phyloP scores from a whole-genome alignment of 2,888 invertebrate genomes.

The Cantharis rustica region DNA sequence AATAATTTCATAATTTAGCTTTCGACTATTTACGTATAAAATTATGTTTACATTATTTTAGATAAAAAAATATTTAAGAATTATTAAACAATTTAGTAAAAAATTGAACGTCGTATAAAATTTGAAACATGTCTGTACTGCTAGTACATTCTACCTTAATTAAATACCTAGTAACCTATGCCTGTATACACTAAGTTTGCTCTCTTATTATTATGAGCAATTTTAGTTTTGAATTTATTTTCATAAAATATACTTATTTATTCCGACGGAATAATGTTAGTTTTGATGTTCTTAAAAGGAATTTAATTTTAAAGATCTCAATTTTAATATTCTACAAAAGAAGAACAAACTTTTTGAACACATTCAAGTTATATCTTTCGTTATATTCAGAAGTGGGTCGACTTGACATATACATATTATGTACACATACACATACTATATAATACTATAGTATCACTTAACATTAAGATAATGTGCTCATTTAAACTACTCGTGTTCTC shows the following conservation, averaged over 20 bases:
- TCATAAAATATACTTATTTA: not conserved
- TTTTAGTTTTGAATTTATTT: not conserved
- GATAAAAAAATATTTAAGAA: no score
- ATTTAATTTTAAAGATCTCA: not conserved
- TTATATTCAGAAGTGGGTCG: conserved; percentile 20
- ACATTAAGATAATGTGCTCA: conserved; percentile 28
- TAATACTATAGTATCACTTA: conserved; percentile 23
- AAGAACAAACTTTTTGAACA: not conserved
- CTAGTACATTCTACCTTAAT: not conserved
- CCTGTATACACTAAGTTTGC: not conserved
- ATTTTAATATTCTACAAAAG: not conserved
- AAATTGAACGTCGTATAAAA: no score
- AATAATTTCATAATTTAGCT: no score
- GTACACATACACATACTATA: not conserved
- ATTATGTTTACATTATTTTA: no score
- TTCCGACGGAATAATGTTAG: not conserved
- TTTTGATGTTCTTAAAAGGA: not conserved
- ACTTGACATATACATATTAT: conserved; percentile 8
- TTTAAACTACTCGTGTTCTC: conserved; percentile 29
- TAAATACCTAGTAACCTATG: not conserved
- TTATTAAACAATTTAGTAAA: no score
- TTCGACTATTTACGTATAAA: no score
- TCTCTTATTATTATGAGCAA: not conserved
- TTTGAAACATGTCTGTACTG: no score
- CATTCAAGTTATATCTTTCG: conserved; percentile 3